Evolutionary conservation across 2,797 vertebrate genomes (phyloP).

Genomic region (Clarias pachynema): DNA sequence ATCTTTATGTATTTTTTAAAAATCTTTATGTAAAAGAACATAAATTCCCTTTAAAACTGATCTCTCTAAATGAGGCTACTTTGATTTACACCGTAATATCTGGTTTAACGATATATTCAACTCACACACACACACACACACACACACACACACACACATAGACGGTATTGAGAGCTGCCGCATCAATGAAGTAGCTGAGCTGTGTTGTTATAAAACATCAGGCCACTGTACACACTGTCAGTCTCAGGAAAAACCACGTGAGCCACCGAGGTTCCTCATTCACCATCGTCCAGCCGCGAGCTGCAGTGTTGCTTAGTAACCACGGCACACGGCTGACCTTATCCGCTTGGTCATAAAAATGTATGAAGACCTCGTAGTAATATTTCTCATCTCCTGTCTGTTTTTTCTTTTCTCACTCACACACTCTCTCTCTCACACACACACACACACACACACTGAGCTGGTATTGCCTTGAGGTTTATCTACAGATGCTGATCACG

Average conservation of each 20-base stretch:
- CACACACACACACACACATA: constrained; percentile 1
- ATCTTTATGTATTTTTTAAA: no score
- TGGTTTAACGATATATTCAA: not conserved
- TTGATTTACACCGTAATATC: not conserved
- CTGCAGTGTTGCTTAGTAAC: constrained; percentile 81
- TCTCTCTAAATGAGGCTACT: not conserved
- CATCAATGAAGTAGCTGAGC: constrained; percentile 6
- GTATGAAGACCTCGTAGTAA: constrained; percentile 78
- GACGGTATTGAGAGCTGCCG: not conserved
- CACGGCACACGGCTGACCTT: constrained; percentile 79
- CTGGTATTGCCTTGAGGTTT: constrained; percentile 25
- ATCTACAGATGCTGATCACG: constrained; percentile 33
- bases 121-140: not conserved
- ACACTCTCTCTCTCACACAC: constrained; percentile 33
- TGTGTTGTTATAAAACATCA: constrained; percentile 30
- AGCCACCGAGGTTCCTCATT: constrained; percentile 66
- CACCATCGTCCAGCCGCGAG: constrained; percentile 72
- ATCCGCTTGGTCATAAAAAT: constrained; percentile 79
- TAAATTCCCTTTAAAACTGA: not conserved
- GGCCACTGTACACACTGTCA: constrained; percentile 50
- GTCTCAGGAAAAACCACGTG: constrained; percentile 65
- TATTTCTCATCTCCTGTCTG: constrained; percentile 59
- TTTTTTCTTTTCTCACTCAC: constrained; percentile 29
- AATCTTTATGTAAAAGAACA: not conserved
- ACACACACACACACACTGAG: not conserved